These are phyloP conservation scores for Cydia strobilella DNA, from an alignment of 1,140 invertebrate genomes.

Conservation along the genomic window DNA sequence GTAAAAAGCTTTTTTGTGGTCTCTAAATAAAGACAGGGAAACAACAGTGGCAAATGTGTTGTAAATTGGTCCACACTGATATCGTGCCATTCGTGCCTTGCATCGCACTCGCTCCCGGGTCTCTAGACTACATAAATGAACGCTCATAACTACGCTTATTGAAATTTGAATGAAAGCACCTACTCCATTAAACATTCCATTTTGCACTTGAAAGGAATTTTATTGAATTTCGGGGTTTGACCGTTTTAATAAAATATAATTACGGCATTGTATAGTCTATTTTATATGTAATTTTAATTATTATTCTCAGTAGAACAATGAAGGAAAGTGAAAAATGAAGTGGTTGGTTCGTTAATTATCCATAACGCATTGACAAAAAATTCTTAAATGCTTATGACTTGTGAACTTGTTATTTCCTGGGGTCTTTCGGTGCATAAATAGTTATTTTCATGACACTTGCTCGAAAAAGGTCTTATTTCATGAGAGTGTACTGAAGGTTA, in stretches of 20 bases:
- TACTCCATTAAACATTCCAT: constrained; percentile 20
- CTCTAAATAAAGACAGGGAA: neutral
- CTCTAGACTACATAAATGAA: neutral
- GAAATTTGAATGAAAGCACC: constrained; percentile 26
- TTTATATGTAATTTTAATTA: neutral
- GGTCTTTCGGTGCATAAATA: too few relatives aligned
- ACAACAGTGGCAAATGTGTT: neutral
- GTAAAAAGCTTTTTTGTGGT: too few relatives aligned
- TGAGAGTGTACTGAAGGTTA: too few relatives aligned
- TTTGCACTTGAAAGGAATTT: constrained; percentile 29
- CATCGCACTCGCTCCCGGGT: neutral
- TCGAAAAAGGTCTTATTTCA: too few relatives aligned
- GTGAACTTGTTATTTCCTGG: too few relatives aligned
- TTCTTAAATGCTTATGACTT: too few relatives aligned
- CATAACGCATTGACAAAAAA: too few relatives aligned
- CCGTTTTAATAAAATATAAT: constrained; percentile 21
- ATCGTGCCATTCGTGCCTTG: neutral
- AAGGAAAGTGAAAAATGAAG: neutral
- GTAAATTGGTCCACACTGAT: neutral
- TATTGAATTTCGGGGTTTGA: constrained; percentile 10
- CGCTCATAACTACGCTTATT: constrained; percentile 22
- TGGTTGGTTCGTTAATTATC: neutral
- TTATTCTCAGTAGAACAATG: neutral
- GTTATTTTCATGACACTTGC: too few relatives aligned
- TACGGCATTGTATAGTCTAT: constrained; percentile 13